Percentiles rank a stretch among this genome's conserved stretches.
Evolutionary conservation across 2,797 vertebrate genomes (phyloP).

Genomic region (Ciconia nigra): DNA sequence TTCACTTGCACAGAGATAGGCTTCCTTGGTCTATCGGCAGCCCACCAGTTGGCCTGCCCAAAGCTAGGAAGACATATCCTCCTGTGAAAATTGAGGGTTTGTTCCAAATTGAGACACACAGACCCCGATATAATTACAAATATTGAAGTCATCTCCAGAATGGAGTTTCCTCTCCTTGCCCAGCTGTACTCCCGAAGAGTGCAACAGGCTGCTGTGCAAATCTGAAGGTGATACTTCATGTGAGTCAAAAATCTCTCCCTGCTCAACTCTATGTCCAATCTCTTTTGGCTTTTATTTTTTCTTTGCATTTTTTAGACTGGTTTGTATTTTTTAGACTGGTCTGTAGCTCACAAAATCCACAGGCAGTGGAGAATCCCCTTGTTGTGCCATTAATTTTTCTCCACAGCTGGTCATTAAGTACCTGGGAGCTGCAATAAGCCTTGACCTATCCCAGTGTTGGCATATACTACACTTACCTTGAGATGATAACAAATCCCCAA

Average conservation of each 20-base stretch:
- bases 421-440: not conserved
- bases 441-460: not conserved
- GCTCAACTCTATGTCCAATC: not conserved
- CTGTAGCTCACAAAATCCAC: not conserved
- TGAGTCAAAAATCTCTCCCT: not conserved
- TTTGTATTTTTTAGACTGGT: not conserved
- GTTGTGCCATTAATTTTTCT: not conserved
- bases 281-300: not conserved
- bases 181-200: not conserved
- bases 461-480: not conserved
- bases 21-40: not conserved
- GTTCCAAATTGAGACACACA: accelerated
- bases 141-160: not conserved
- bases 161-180: not conserved
- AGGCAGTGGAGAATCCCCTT: not conserved
- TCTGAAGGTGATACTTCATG: not conserved
- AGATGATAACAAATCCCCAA: not conserved
- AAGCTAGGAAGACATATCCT: not conserved
- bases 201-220: not conserved
- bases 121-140: not conserved
- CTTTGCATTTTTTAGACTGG: not conserved
- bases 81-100: not conserved
- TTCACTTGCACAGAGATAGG: not conserved
- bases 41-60: not conserved
- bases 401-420: not conserved